Evolutionary conservation across 2,888 invertebrate genomes (phyloP).

Genomic region (Spicauda simplicius): DNA sequence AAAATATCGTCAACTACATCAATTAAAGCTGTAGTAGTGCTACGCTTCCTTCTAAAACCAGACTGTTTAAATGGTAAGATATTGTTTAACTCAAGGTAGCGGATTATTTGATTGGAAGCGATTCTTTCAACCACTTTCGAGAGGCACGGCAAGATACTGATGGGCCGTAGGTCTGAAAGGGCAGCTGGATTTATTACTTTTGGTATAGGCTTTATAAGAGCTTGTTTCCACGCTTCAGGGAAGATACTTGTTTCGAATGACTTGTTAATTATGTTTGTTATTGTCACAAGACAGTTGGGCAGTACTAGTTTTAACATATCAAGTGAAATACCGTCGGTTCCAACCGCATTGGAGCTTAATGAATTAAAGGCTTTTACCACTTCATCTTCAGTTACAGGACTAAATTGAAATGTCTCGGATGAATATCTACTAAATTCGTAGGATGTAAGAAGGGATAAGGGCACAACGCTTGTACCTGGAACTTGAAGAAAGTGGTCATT

Average conservation of each 20-base stretch:
- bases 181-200: constrained; percentile 41
- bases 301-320: constrained; percentile 30
- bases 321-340: constrained; percentile 20
- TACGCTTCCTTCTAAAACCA: background rate
- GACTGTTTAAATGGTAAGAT: constrained; percentile 20
- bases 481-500: constrained; percentile 28
- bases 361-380: constrained; percentile 7
- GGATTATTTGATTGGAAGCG: constrained; percentile 10
- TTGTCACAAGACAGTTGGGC: constrained; percentile 13
- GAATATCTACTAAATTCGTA: constrained; percentile 17
- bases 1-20: constrained; percentile 38
- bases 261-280: constrained; percentile 27
- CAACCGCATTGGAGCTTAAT: constrained; percentile 27
- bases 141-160: constrained; percentile 40
- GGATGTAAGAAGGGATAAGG: background rate
- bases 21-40: constrained; percentile 34
- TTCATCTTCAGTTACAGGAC: background rate
- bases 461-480: background rate
- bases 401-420: constrained; percentile 7
- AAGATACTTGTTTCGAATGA: constrained; percentile 34
- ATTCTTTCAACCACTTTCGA: constrained; percentile 35
- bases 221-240: constrained; percentile 44
- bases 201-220: constrained; percentile 43
- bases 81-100: constrained; percentile 19
- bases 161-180: constrained; percentile 43